Conservation (phyloP, 2,113 vertebrate species). For the Coryphaenoides rupestris region DNA sequence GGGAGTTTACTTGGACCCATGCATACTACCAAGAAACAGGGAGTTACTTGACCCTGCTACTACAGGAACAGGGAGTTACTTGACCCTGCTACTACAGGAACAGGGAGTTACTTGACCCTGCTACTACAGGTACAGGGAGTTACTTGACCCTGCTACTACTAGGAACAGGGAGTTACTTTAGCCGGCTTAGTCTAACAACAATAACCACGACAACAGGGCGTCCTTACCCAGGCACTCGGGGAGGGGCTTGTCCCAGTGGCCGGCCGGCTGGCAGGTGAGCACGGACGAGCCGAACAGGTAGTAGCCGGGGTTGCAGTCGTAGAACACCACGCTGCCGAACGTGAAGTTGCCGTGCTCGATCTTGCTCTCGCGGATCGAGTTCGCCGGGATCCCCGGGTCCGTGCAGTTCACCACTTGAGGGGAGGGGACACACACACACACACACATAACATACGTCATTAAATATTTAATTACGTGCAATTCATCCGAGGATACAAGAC, state of each 20-base stretch:
- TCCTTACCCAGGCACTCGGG: conserved; percentile 94
- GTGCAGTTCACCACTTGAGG: conserved; percentile 93
- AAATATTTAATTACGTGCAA: conserved; percentile 23
- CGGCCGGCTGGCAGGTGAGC: conserved; percentile 90
- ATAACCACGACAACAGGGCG: too few relatives aligned
- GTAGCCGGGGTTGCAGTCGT: conserved; percentile 95
- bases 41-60: too few relatives aligned
- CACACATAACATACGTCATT: not conserved
- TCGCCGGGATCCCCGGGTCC: conserved; percentile 93
- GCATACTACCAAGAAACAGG: too few relatives aligned
- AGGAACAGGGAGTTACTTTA: too few relatives aligned
- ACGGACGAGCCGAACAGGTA: conserved; percentile 94
- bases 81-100: too few relatives aligned
- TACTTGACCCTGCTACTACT: too few relatives aligned
- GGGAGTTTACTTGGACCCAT: too few relatives aligned
- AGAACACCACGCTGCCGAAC: conserved; percentile 94
- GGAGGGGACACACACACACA: not conserved
- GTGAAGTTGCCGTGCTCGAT: conserved; percentile 98
- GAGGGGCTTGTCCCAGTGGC: conserved; percentile 94
- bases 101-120: too few relatives aligned
- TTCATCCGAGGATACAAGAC: conserved; percentile 21
- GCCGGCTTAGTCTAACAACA: too few relatives aligned
- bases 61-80: too few relatives aligned
- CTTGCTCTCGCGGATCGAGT: conserved; percentile 96
- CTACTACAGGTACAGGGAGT: too few relatives aligned